phyloP scores from a whole-genome alignment of 2,797 vertebrate species.

The Oceanodroma leucorhoa region DNA sequence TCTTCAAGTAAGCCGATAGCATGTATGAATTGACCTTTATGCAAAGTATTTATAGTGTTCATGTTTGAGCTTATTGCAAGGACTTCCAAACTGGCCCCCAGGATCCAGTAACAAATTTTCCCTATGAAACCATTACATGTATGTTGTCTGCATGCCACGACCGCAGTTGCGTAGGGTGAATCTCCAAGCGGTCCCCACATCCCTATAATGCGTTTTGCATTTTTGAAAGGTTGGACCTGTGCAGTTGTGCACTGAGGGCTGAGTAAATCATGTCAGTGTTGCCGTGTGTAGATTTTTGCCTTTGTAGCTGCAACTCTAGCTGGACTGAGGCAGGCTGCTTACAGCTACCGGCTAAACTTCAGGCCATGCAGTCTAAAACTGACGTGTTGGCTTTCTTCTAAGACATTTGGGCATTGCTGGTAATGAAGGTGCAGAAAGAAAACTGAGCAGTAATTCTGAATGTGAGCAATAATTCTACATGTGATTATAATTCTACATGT shows the following conservation, averaged over 20 bases:
- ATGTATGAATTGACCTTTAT: not conserved
- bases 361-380: not conserved
- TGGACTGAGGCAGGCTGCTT: not conserved
- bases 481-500: not conserved
- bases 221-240: not conserved
- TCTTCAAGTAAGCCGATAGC: constrained; percentile 77
- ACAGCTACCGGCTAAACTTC: not conserved
- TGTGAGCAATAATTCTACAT: not conserved
- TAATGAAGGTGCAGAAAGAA: not conserved
- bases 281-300: not conserved
- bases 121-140: not conserved
- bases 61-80: not conserved
- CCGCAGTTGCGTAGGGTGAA: not conserved
- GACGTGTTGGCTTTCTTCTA: not conserved
- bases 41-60: not conserved
- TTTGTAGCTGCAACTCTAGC: not conserved
- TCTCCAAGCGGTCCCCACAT: not conserved
- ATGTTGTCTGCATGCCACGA: not conserved
- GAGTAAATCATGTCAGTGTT: not conserved
- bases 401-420: not conserved
- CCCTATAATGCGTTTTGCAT: accelerated
- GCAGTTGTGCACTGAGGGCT: not conserved
- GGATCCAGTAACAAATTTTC: not conserved
- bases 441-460: not conserved
- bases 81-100: not conserved